These are phyloP conservation scores for Brassicogethes aeneus DNA, from an alignment of 2,888 invertebrate species.

Conservation along the genomic window DNA sequence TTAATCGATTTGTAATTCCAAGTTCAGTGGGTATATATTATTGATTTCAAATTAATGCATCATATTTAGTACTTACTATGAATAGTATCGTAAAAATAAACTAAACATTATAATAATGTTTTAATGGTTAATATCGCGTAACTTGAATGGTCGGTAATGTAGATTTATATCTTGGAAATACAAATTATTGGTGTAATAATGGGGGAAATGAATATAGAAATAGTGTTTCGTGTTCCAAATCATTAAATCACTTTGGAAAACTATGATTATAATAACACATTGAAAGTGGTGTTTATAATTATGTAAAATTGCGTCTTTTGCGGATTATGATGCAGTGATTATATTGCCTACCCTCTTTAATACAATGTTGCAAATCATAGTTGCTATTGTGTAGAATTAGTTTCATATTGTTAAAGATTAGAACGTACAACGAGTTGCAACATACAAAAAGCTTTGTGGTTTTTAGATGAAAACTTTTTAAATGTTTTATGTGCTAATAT, in stretches of 20 bases:
- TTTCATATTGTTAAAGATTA: too few species aligned
- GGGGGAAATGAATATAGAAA: slow-evolving; percentile 9
- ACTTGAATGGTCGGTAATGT: slow-evolving; percentile 4
- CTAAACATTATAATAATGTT: not conserved
- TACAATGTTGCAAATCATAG: too few species aligned
- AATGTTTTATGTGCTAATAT: too few species aligned
- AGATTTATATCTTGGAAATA: slow-evolving; percentile 9
- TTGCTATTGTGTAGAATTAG: too few species aligned
- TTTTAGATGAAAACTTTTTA: too few species aligned
- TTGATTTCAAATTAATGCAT: too few species aligned
- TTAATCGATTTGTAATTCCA: too few species aligned
- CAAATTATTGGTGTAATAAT: slow-evolving; percentile 6
- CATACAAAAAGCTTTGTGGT: too few species aligned
- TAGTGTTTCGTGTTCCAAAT: slow-evolving; percentile 7
- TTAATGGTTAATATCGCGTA: slow-evolving; percentile 4
- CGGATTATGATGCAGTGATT: not conserved
- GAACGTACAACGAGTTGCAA: too few species aligned
- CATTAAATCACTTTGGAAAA: slow-evolving; percentile 11
- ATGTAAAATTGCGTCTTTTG: slow-evolving; percentile 6
- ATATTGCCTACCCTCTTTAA: too few species aligned
- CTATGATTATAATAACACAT: slow-evolving; percentile 4
- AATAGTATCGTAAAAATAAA: not conserved
- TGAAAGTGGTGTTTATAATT: slow-evolving; percentile 5
- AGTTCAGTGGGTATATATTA: too few species aligned
- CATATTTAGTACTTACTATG: too few species aligned